These are phyloP conservation scores for Hyaena hyaena DNA, from an alignment of 2,113 vertebrate species.

Conservation along the genomic window DNA sequence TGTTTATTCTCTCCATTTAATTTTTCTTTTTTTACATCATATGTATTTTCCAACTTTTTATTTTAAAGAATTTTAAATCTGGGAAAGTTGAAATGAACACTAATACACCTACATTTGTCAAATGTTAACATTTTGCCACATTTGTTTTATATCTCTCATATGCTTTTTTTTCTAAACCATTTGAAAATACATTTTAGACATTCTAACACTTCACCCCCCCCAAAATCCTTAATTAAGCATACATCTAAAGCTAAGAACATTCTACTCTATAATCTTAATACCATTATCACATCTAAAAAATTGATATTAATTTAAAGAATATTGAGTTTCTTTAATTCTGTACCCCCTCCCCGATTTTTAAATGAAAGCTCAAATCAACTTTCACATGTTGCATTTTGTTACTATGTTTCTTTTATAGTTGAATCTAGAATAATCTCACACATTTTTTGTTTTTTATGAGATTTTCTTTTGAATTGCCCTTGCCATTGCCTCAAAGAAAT, in stretches of 20 bases:
- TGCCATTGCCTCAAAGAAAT: background rate
- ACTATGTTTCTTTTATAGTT: background rate
- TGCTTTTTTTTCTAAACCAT: background rate
- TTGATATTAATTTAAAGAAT: constrained; percentile 36
- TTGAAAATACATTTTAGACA: constrained; percentile 2
- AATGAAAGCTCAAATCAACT: background rate
- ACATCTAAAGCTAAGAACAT: background rate
- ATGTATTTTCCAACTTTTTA: background rate
- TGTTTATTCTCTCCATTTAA: constrained; percentile 4
- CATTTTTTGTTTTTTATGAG: background rate
- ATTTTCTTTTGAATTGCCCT: background rate
- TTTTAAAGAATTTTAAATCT: background rate
- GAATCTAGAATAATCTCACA: background rate
- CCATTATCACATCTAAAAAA: background rate
- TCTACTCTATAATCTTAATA: background rate
- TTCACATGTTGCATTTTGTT: background rate
- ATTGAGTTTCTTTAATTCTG: background rate
- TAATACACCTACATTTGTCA: background rate
- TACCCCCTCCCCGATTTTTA: background rate
- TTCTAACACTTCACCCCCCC: background rate
- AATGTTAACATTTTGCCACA: background rate
- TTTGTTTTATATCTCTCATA: background rate
- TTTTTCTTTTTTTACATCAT: background rate
- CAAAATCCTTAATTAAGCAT: background rate
- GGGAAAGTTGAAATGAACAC: background rate